Percentiles rank a stretch among this genome's conserved stretches.
phyloP scores from a whole-genome alignment of 2,888 invertebrate genomes.

The Mechanitis messenoides region DNA sequence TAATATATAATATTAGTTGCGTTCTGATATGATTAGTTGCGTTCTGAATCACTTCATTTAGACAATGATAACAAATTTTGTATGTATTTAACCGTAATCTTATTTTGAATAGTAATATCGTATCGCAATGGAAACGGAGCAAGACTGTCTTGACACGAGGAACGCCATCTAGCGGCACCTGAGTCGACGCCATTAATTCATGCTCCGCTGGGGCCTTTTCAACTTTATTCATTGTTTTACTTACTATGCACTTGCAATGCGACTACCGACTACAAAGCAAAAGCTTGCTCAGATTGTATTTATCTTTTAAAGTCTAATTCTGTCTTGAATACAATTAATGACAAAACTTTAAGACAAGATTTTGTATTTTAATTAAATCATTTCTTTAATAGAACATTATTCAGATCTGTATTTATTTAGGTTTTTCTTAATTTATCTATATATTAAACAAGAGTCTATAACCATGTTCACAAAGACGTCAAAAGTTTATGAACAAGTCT shows the following conservation, averaged over 20 bases:
- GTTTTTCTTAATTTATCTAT: too few species aligned
- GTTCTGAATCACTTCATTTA: too few species aligned
- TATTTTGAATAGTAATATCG: slow-evolving; percentile 13
- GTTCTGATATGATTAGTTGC: too few species aligned
- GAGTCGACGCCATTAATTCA: slow-evolving; percentile 51
- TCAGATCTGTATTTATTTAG: too few species aligned
- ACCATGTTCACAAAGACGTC: too few species aligned
- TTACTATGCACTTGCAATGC: slow-evolving; percentile 45
- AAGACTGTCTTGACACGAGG: slow-evolving; percentile 34
- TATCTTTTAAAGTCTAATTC: slow-evolving; percentile 37
- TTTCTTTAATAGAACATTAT: neutral
- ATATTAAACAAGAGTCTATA: too few species aligned
- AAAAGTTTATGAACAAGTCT: too few species aligned
- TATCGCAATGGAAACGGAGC: slow-evolving; percentile 35
- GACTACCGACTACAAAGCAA: slow-evolving; percentile 26
- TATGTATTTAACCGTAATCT: too few species aligned
- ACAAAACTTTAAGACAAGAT: neutral
- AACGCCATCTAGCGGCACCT: slow-evolving; percentile 48
- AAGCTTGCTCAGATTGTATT: slow-evolving; percentile 56
- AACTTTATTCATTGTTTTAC: slow-evolving; percentile 69
- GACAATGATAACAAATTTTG: too few species aligned
- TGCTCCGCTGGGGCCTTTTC: slow-evolving; percentile 50
- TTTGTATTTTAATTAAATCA: neutral
- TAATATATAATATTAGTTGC: too few species aligned
- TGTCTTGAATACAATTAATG: slow-evolving; percentile 24